Conservation (phyloP, 1,140 invertebrate species). For the Coptotermes formosanus region DNA sequence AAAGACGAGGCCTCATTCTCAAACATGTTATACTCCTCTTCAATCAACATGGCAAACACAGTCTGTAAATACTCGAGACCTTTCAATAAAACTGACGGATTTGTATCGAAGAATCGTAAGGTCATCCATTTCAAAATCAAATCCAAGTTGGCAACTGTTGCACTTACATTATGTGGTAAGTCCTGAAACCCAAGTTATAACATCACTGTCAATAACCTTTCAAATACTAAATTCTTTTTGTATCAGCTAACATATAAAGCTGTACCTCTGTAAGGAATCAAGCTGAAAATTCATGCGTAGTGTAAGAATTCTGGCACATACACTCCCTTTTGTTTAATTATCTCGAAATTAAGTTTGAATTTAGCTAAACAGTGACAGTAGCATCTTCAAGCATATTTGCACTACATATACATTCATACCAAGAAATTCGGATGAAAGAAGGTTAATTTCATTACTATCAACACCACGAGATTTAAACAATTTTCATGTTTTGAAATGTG, state of each 20-base stretch:
- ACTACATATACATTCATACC: too few relatives aligned
- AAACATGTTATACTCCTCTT: slow-evolving; percentile 78
- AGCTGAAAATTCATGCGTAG: not conserved
- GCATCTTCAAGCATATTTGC: too few relatives aligned
- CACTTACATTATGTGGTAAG: slow-evolving; percentile 69
- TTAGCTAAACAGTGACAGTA: too few relatives aligned
- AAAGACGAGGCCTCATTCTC: slow-evolving; percentile 92
- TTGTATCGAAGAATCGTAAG: slow-evolving; percentile 95
- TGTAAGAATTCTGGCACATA: not conserved
- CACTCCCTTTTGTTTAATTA: not conserved
- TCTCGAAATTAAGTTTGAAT: too few relatives aligned
- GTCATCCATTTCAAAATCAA: slow-evolving; percentile 96
- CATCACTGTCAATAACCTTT: not conserved
- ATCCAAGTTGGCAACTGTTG: slow-evolving; percentile 88
- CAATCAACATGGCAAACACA: slow-evolving; percentile 78
- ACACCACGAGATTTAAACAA: too few relatives aligned
- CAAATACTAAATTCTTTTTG: not conserved
- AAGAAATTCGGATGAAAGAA: too few relatives aligned
- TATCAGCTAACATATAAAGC: too few relatives aligned
- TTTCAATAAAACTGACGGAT: slow-evolving; percentile 93
- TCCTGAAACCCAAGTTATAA: slow-evolving; percentile 52
- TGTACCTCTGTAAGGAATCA: too few relatives aligned
- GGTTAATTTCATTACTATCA: too few relatives aligned
- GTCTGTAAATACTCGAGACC: slow-evolving; percentile 86
- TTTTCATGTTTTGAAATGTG: too few relatives aligned